Percentiles rank a stretch among this genome's conserved stretches.
These are phyloP conservation scores for Ladona fulva DNA, from an alignment of 1,140 invertebrate genomes.

Conservation along the genomic window DNA sequence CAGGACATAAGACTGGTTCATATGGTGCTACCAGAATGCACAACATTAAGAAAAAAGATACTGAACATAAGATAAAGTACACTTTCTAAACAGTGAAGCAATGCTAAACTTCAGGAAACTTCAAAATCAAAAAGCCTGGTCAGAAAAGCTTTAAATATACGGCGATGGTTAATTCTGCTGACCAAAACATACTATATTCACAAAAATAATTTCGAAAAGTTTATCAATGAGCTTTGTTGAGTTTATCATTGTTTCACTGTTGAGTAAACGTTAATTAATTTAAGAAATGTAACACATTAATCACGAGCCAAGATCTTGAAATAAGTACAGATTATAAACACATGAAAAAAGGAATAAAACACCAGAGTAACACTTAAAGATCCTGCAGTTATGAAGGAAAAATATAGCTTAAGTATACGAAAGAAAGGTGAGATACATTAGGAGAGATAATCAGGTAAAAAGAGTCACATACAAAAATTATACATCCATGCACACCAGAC, in stretches of 20 bases:
- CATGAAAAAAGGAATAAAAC: neutral
- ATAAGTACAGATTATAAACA: neutral
- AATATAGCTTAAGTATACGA: neutral
- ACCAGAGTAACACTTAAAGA: neutral
- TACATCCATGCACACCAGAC: neutral
- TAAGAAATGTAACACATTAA: neutral
- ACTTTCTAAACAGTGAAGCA: neutral
- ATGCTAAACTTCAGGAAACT: neutral
- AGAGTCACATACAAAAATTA: neutral
- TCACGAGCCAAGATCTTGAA: neutral
- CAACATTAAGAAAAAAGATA: constrained; percentile 14
- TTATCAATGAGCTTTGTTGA: too few relatives aligned
- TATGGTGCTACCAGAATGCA: constrained; percentile 14
- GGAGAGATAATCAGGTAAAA: neutral
- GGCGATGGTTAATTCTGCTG: too few relatives aligned
- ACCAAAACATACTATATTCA: too few relatives aligned
- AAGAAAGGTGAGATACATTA: neutral
- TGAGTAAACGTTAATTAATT: neutral
- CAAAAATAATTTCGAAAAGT: too few relatives aligned
- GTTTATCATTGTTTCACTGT: neutral
- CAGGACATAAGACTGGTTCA: constrained; percentile 17
- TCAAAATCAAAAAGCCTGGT: neutral
- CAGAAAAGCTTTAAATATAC: neutral
- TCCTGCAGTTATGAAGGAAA: neutral
- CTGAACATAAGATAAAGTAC: neutral